phyloP scores from a whole-genome alignment of 2,113 vertebrate species.

The Neodon shergylaensis region DNA sequence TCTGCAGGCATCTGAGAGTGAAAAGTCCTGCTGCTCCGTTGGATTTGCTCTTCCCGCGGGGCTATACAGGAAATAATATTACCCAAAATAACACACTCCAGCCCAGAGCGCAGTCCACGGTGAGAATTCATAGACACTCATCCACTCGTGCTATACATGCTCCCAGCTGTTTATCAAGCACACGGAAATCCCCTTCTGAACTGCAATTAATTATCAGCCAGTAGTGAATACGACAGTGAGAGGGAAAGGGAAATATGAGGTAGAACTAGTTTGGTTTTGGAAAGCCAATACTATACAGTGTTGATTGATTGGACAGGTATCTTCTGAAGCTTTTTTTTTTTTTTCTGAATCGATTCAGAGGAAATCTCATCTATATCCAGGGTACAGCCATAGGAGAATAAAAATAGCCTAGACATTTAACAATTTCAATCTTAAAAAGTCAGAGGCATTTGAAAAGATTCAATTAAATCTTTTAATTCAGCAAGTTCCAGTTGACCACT shows the following conservation, averaged over 20 bases:
- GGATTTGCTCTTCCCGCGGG: constrained; percentile 44
- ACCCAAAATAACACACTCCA: constrained; percentile 37
- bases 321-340: constrained; percentile 54
- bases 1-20: constrained; percentile 21
- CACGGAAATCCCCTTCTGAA: not conserved
- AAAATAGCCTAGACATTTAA: constrained; percentile 44
- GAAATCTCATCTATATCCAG: constrained; percentile 51
- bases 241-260: constrained; percentile 2
- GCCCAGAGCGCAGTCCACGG: not conserved
- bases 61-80: constrained; percentile 49
- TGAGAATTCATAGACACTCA: not conserved
- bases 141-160: not conserved
- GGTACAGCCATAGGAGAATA: not conserved
- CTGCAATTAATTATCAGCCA: constrained; percentile 53
- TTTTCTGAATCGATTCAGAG: constrained; percentile 59
- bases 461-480: constrained; percentile 24
- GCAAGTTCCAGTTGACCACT: not conserved
- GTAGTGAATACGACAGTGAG: constrained; percentile 1
- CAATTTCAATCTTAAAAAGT: constrained; percentile 13
- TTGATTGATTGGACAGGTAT: constrained; percentile 59
- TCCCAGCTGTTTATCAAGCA: not conserved
- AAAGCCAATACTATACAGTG: constrained; percentile 52
- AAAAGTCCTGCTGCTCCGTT: not conserved
- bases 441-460: constrained; percentile 39
- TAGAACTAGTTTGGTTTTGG: constrained; percentile 61